These are phyloP conservation scores for Sipha maydis DNA, from an alignment of 2,888 invertebrate genomes.

Conservation along the genomic window DNA sequence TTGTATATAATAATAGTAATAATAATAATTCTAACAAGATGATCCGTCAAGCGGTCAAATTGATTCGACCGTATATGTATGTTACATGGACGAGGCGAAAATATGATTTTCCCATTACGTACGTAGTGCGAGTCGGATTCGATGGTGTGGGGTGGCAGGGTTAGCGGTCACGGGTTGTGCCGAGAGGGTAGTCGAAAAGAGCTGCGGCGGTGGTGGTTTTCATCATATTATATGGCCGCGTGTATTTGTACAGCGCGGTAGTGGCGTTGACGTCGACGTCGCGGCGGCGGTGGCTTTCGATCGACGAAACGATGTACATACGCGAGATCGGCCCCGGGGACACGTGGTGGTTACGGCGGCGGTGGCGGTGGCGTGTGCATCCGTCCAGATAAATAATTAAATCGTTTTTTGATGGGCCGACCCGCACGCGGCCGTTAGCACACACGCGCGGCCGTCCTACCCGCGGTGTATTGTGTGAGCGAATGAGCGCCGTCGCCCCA, in stretches of 20 bases:
- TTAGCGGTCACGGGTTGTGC: not conserved
- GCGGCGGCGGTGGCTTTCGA: slow-evolving; percentile 23
- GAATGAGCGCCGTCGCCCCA: not conserved
- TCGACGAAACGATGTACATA: not conserved
- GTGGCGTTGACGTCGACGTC: not conserved
- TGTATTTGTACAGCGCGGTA: slow-evolving; percentile 35
- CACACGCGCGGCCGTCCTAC: not conserved
- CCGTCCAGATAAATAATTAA: slow-evolving; percentile 59
- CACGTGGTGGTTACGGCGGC: slow-evolving; percentile 26
- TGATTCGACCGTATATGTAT: not conserved
- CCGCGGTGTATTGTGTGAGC: slow-evolving; percentile 5
- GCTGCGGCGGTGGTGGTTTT: slow-evolving; percentile 10
- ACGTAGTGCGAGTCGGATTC: not conserved
- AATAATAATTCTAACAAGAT: not conserved
- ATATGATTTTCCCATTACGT: slow-evolving; percentile 39
- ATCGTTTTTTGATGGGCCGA: slow-evolving; percentile 57
- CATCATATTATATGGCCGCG: slow-evolving; percentile 20
- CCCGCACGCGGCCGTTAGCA: not conserved
- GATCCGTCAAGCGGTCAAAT: slow-evolving; percentile 49
- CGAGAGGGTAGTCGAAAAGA: not conserved
- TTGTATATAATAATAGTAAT: not conserved
- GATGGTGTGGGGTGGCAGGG: not conserved
- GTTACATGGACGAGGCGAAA: not conserved
- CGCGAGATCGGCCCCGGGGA: slow-evolving; percentile 27
- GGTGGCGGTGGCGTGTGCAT: slow-evolving; percentile 32